Evolutionary conservation across 2,797 vertebrate genomes (phyloP).

Genomic region (Pseudochirops cupreus): DNA sequence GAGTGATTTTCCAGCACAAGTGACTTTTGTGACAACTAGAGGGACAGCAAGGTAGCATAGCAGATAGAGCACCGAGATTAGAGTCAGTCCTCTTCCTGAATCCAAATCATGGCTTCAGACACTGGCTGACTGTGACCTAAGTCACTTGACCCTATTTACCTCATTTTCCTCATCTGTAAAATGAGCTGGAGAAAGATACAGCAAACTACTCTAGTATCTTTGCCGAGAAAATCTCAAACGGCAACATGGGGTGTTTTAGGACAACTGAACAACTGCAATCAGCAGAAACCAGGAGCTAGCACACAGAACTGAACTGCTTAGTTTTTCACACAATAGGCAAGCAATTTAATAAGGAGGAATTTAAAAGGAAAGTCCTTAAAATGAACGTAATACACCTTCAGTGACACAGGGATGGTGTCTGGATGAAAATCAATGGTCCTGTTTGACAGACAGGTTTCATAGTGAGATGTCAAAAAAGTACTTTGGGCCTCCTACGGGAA

Average conservation of each 20-base stretch:
- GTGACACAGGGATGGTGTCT: background rate
- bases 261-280: background rate
- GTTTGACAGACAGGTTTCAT: background rate
- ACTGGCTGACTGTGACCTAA: too few relatives aligned
- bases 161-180: too few relatives aligned
- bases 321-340: background rate
- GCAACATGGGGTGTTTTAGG: too few relatives aligned
- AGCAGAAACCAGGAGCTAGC: background rate
- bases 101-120: too few relatives aligned
- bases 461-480: background rate
- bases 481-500: background rate
- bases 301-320: background rate
- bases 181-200: too few relatives aligned
- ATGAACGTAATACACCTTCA: background rate
- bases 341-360: background rate
- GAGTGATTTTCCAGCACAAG: background rate
- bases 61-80: too few relatives aligned
- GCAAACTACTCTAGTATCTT: too few relatives aligned
- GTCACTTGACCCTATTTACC: too few relatives aligned
- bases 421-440: background rate
- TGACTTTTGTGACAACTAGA: background rate
- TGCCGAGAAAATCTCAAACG: too few relatives aligned
- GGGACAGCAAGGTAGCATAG: too few relatives aligned
- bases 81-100: too few relatives aligned
- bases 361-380: background rate